Evolutionary conservation across 2,888 invertebrate species (phyloP).

Genomic region (Rambutsinella grinnellia): DNA sequence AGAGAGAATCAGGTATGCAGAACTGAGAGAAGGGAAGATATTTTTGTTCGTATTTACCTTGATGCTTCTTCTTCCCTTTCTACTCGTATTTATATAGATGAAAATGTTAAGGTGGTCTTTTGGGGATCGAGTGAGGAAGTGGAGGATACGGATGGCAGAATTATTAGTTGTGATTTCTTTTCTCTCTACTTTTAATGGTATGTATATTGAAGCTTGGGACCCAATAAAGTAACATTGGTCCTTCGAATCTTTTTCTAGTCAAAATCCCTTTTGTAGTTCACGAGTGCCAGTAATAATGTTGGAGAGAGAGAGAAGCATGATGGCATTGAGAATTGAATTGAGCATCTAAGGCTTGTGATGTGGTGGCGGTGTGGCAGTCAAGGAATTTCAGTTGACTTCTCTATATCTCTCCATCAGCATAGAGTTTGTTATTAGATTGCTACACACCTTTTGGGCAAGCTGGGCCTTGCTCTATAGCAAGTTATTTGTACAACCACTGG

Average conservation of each 20-base stretch:
- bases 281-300: no score
- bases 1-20: not conserved
- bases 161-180: conserved; percentile 50
- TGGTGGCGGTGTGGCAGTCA: conserved; percentile 13
- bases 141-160: conserved; percentile 25
- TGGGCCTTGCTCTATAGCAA: not conserved
- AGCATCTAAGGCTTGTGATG: no score
- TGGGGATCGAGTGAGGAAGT: conserved; percentile 6
- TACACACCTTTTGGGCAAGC: not conserved
- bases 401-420: conserved; percentile 1
- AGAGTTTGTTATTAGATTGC: conserved; percentile 12
- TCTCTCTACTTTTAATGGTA: not conserved
- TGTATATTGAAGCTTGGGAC: not conserved
- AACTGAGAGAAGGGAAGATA: not conserved
- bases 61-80: not conserved
- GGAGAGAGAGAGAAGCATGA: no score
- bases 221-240: no score
- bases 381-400: conserved; percentile 40
- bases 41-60: no score
- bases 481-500: conserved; percentile 16
- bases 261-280: no score
- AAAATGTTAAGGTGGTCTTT: conserved; percentile 38
- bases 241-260: no score
- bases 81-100: conserved; percentile 37
- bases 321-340: no score